Evolutionary conservation across 1,140 invertebrate species (phyloP).

Genomic region (Diploscapter pachys): DNA sequence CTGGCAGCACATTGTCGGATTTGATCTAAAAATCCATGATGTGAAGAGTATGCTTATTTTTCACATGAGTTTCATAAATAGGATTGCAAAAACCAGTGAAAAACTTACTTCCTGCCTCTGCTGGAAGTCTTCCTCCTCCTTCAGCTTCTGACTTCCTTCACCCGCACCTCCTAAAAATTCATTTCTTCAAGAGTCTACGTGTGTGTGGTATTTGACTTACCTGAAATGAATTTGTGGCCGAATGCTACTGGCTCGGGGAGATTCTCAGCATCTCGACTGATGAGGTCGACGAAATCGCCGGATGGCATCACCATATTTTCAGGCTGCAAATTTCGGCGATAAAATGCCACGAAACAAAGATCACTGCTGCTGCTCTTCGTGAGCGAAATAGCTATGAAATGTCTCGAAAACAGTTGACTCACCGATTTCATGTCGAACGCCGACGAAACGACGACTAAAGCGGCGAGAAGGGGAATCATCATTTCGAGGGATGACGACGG

Average conservation of each 20-base stretch:
- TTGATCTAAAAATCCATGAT: conserved; percentile 69
- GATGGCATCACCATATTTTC: conserved; percentile 11
- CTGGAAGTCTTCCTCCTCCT: conserved; percentile 66
- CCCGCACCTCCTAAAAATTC: conserved; percentile 69
- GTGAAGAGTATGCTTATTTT: conserved; percentile 1
- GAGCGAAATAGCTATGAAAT: too few species aligned
- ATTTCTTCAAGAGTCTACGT: conserved; percentile 4
- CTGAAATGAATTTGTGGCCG: conserved; percentile 56
- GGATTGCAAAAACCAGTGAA: conserved; percentile 13
- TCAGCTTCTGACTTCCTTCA: conserved; percentile 71
- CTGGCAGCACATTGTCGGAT: conserved; percentile 83
- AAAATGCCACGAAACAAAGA: too few species aligned
- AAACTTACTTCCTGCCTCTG: conserved; percentile 65
- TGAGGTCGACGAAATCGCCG: conserved; percentile 54
- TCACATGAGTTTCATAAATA: not conserved
- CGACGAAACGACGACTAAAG: too few species aligned
- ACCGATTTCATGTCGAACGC: too few species aligned
- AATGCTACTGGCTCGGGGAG: conserved; percentile 49
- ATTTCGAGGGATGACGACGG: too few species aligned
- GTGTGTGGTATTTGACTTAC: conserved; percentile 29
- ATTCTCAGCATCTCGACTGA: conserved; percentile 50
- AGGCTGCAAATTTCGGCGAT: too few species aligned
- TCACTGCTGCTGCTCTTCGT: too few species aligned
- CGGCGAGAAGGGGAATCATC: too few species aligned
- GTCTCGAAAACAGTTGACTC: too few species aligned